Evolutionary conservation across 2,888 invertebrate genomes (phyloP), one percentile per base, ranked within the genome.

Genomic region (Heterodera filipjevi): DNA sequence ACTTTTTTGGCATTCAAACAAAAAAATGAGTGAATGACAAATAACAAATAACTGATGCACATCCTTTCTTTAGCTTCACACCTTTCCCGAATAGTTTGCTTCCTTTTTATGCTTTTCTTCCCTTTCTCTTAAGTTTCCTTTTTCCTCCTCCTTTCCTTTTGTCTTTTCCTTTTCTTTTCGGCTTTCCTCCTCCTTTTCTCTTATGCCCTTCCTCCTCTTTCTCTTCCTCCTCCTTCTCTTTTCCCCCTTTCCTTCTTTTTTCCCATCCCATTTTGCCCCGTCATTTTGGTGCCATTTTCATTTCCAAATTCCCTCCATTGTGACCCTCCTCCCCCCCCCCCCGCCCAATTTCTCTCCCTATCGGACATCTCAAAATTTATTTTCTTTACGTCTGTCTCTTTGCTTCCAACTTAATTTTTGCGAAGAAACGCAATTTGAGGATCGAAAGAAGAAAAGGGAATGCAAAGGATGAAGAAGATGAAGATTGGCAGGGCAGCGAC

Each of bases 331-430:
- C 19, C 8, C 59, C 33, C 22, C 35, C 33, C 27, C 22, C 68
- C 49, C 30, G 35, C 2, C 30, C 16, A 16, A 14, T 39, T 44
- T 27, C 33, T 32, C 22, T 5, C 33, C 66, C 12, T 22, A 3
- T 33, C 35, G 66, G 66, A 68, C 66, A 27, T 59, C 32, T 68
- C 66, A 35, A 68, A 68, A 68, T 68, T 68, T 68, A 68, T 68
- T 32, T 68, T 32, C 68, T 68, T 68, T 32, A 22, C 68, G 35
- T 68, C 59, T 59, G 35, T 68, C 59, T 59, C 59, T 59, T 59
- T 59, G 59, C 59, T 59, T 33, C 35, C 68, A 68, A 68, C 33
- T 68, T 68, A 68, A 68, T 68, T 68, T 68, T 68, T 68, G 2
- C 68, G 68, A 32, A 35, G 68, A 32, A 35, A 68, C 68, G 68